phyloP scores from a whole-genome alignment of 2,113 vertebrate genomes.

The Rhynchomys soricoides region DNA sequence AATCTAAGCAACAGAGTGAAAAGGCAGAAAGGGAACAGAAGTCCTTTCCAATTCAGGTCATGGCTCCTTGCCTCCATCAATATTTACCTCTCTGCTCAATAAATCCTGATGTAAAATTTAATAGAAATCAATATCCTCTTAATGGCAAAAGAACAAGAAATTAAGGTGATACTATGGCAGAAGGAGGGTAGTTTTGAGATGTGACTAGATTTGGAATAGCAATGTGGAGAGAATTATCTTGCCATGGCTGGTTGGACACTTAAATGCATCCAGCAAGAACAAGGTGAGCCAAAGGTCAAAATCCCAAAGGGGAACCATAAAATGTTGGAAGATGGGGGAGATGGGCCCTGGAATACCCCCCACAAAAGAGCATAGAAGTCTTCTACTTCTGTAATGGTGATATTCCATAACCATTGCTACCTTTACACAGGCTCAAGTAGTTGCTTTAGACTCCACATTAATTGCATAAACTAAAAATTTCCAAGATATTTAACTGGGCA shows the following conservation, averaged over 20 bases:
- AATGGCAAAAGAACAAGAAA: slow-evolving; percentile 43
- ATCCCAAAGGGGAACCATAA: background rate
- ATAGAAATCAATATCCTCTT: slow-evolving; percentile 66
- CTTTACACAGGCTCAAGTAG: fast-evolving
- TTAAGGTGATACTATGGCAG: background rate
- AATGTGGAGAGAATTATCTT: background rate
- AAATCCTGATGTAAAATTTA: slow-evolving; percentile 32
- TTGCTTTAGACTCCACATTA: background rate
- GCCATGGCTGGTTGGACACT: fast-evolving
- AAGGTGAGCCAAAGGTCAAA: background rate
- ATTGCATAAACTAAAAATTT: background rate
- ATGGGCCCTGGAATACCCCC: background rate
- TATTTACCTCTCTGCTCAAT: slow-evolving; percentile 46
- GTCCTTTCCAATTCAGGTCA: background rate
- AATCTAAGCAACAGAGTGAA: background rate
- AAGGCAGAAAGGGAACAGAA: background rate
- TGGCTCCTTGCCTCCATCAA: background rate
- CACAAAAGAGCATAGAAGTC: background rate
- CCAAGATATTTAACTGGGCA: background rate
- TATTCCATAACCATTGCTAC: background rate
- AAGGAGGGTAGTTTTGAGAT: background rate
- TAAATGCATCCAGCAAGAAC: background rate
- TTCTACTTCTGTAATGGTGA: background rate
- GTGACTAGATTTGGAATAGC: background rate
- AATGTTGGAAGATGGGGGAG: background rate